A percentile compares a stretch with the other conserved stretches of the same genome.
Evolutionary conservation across 2,113 vertebrate species (phyloP).

Genomic region (Nematolebias whitei): DNA sequence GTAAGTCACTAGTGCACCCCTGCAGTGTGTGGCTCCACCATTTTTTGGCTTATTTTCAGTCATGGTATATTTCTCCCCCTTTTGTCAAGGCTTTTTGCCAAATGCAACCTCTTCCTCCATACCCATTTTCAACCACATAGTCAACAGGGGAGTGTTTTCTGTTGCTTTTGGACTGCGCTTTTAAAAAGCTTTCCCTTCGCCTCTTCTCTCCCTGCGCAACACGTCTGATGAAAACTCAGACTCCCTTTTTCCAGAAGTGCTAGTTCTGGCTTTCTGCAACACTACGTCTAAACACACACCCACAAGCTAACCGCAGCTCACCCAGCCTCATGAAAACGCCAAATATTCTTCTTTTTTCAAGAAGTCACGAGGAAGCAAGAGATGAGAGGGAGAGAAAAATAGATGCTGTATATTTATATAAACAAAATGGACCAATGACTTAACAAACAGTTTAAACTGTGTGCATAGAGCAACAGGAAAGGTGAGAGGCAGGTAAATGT

Average conservation of each 20-base stretch:
- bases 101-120: conserved; percentile 60
- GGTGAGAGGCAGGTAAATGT: conserved; percentile 80
- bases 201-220: conserved; percentile 62
- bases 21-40: background rate
- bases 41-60: background rate
- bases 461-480: conserved; percentile 68
- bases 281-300: conserved; percentile 12
- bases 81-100: conserved; percentile 61
- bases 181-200: conserved; percentile 70
- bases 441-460: conserved; percentile 62
- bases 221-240: conserved; percentile 69
- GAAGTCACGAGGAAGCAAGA: conserved; percentile 30
- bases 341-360: conserved; percentile 63
- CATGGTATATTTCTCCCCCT: conserved; percentile 11
- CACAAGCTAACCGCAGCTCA: conserved; percentile 25
- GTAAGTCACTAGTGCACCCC: background rate
- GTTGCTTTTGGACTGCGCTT: conserved; percentile 71
- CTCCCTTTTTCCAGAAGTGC: conserved; percentile 73
- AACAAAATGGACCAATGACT: conserved; percentile 64
- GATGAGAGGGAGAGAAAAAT: conserved; percentile 1
- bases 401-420: conserved; percentile 65
- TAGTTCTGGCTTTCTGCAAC: conserved; percentile 67
- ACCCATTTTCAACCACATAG: conserved; percentile 71
- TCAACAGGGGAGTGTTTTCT: conserved; percentile 72
- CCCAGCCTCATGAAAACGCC: conserved; percentile 47